Conservation (phyloP, 2,113 vertebrate species). For the Calidris pygmaea region DNA sequence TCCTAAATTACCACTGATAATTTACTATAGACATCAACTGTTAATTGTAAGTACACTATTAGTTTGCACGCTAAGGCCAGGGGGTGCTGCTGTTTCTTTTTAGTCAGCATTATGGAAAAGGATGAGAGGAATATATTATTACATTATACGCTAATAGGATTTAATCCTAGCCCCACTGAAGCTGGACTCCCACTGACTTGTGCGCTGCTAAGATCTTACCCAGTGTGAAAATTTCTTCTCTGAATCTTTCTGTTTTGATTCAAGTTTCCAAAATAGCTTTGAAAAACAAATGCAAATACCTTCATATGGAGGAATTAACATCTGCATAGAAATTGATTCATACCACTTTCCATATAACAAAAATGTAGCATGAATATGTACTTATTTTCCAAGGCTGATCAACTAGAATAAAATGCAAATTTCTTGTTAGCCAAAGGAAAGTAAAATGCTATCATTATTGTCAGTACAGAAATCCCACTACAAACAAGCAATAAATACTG, state of each 20-base stretch:
- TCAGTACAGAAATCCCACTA: constrained; percentile 31
- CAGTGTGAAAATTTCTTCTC: background rate
- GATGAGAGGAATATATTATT: background rate
- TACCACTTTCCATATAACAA: background rate
- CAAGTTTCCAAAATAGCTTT: constrained; percentile 16
- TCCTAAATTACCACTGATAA: background rate
- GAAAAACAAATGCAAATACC: constrained; percentile 49
- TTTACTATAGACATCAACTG: background rate
- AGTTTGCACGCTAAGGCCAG: background rate
- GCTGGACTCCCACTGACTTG: constrained; percentile 26
- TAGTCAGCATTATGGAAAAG: background rate
- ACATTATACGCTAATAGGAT: background rate
- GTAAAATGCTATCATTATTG: background rate
- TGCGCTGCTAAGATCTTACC: background rate
- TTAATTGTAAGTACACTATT: background rate
- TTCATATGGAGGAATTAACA: constrained; percentile 43
- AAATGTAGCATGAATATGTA: background rate
- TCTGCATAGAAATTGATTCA: constrained; percentile 41
- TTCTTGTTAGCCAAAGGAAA: constrained; percentile 1
- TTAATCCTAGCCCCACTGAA: constrained; percentile 19
- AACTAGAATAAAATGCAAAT: constrained; percentile 25
- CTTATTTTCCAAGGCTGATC: constrained; percentile 12
- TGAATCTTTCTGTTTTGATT: constrained; percentile 22
- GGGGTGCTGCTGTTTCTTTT: background rate
- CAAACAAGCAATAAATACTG: constrained; percentile 31